Evolutionary conservation across 2,888 invertebrate genomes (phyloP).

Genomic region (Tenthredo distinguenda): DNA sequence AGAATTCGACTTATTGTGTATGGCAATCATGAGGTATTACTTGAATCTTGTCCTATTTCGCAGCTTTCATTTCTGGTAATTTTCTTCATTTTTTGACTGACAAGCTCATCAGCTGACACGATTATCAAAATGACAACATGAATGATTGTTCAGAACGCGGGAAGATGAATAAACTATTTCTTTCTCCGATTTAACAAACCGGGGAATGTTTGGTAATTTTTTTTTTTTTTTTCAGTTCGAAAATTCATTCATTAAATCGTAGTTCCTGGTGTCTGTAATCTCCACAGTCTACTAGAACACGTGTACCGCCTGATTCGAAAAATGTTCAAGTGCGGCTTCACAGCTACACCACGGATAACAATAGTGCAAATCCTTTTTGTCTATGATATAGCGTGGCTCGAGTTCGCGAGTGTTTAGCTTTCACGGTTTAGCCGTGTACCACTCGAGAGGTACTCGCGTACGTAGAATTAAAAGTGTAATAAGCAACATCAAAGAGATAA

Average conservation of each 20-base stretch:
- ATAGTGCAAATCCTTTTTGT: background rate
- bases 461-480: background rate
- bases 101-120: background rate
- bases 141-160: background rate
- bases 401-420: background rate
- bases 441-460: background rate
- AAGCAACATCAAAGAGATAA: background rate
- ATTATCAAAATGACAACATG: background rate
- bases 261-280: background rate
- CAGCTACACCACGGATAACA: background rate
- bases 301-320: background rate
- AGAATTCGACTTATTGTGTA: conserved; percentile 49
- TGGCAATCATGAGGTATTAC: background rate
- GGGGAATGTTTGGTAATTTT: background rate
- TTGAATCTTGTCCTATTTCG: background rate
- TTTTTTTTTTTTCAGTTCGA: background rate
- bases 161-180: background rate
- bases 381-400: background rate
- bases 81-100: background rate
- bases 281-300: background rate
- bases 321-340: background rate
- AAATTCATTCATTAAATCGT: background rate
- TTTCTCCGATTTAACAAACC: background rate
- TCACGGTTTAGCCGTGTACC: background rate
- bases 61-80: background rate